Conservation (phyloP, 2,888 invertebrate species). For the Lottia scabra region DNA sequence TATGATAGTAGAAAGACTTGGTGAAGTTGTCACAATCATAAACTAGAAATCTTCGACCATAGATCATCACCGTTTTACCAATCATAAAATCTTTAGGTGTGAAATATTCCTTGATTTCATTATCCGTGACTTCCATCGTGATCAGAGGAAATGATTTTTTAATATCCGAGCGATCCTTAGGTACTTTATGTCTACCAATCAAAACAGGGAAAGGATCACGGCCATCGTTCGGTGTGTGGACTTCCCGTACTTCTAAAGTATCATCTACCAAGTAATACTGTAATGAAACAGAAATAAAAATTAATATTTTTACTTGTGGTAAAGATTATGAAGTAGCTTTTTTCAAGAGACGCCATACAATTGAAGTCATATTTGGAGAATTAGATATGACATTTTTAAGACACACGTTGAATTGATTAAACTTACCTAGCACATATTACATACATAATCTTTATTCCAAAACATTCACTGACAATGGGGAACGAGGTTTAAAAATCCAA, state of each 20-base stretch:
- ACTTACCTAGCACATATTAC: too few species aligned
- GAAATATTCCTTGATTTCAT: constrained; percentile 83
- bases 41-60: constrained; percentile 75
- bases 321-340: too few species aligned
- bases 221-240: constrained; percentile 79
- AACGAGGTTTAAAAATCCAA: too few species aligned
- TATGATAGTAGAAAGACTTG: constrained; percentile 78
- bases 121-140: constrained; percentile 78
- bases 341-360: too few species aligned
- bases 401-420: too few species aligned
- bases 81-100: constrained; percentile 82
- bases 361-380: too few species aligned
- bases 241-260: constrained; percentile 82
- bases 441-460: too few species aligned
- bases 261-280: constrained; percentile 85
- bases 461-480: too few species aligned
- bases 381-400: too few species aligned
- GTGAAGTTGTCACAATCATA: constrained; percentile 86
- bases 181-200: constrained; percentile 80
- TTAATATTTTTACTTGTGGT: too few species aligned
- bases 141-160: constrained; percentile 71
- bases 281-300: constrained; percentile 22
- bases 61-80: constrained; percentile 73
- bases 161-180: constrained; percentile 58
- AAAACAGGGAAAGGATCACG: constrained; percentile 82